These are phyloP conservation scores for Oeneis ivallda DNA, from an alignment of 2,888 invertebrate genomes.

Conservation along the genomic window DNA sequence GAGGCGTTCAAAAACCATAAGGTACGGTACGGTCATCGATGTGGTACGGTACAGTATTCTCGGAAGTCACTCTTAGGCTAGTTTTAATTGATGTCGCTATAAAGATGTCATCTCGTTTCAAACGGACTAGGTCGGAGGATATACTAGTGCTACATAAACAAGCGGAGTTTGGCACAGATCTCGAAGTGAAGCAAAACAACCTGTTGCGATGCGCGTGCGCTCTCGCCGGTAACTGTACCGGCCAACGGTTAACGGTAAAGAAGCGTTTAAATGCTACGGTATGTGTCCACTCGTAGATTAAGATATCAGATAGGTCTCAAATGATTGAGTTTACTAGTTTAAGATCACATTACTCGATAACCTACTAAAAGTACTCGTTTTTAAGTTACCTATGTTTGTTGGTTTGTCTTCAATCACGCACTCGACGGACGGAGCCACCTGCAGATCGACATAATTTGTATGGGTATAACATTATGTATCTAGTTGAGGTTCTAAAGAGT, in stretches of 20 bases:
- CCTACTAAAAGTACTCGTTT: too few relatives aligned
- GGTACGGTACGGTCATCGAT: too few relatives aligned
- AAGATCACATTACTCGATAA: neutral
- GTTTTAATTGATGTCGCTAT: too few relatives aligned
- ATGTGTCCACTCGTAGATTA: constrained; percentile 45
- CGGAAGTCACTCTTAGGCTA: too few relatives aligned
- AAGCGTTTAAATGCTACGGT: constrained; percentile 7
- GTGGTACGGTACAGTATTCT: neutral
- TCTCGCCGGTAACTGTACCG: constrained; percentile 50
- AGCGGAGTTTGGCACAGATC: constrained; percentile 40
- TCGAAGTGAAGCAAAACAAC: constrained; percentile 43
- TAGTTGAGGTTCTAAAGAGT: too few relatives aligned
- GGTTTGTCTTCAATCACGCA: too few relatives aligned
- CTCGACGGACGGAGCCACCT: too few relatives aligned
- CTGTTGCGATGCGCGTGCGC: constrained; percentile 48
- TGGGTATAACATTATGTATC: too few relatives aligned
- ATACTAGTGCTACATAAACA: constrained; percentile 9
- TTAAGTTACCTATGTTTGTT: too few relatives aligned
- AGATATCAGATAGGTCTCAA: constrained; percentile 13
- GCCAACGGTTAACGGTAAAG: constrained; percentile 48
- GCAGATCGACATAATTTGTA: too few relatives aligned
- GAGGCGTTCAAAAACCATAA: too few relatives aligned
- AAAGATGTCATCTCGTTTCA: too few relatives aligned
- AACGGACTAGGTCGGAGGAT: neutral
- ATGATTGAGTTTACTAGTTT: neutral